Evolutionary conservation across 2,113 vertebrate genomes (phyloP).

Genomic region (Elephantulus edwardii): DNA sequence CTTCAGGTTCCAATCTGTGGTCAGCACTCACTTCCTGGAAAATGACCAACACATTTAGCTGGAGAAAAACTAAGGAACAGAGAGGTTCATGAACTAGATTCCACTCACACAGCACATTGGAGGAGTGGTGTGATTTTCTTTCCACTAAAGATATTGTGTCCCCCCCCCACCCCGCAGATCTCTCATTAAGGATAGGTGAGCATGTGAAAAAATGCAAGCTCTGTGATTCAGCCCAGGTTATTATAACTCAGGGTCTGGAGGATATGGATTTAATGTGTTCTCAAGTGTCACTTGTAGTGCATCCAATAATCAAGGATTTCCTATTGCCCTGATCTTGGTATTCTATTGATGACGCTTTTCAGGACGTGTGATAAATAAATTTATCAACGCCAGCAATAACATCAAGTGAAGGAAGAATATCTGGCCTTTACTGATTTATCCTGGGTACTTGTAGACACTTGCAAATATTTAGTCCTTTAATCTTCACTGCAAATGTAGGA

Average conservation of each 20-base stretch:
- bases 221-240: neutral
- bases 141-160: neutral
- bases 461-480: neutral
- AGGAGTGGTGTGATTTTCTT: neutral
- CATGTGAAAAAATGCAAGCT: conserved; percentile 32
- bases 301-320: neutral
- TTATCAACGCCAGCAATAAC: neutral
- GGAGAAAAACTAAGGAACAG: neutral
- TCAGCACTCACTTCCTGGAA: neutral
- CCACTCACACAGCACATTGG: neutral
- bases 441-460: neutral
- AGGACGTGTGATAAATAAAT: neutral
- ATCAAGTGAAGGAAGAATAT: neutral
- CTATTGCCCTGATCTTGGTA: neutral
- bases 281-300: neutral
- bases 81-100: neutral
- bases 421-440: neutral
- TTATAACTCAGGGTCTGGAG: neutral
- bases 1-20: neutral
- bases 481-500: neutral
- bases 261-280: neutral
- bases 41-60: neutral
- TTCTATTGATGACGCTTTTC: neutral
- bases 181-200: neutral
- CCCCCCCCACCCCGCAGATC: rapidly evolving